These are phyloP conservation scores for Papilio polytes DNA, from an alignment of 1,140 invertebrate species.

Conservation along the genomic window DNA sequence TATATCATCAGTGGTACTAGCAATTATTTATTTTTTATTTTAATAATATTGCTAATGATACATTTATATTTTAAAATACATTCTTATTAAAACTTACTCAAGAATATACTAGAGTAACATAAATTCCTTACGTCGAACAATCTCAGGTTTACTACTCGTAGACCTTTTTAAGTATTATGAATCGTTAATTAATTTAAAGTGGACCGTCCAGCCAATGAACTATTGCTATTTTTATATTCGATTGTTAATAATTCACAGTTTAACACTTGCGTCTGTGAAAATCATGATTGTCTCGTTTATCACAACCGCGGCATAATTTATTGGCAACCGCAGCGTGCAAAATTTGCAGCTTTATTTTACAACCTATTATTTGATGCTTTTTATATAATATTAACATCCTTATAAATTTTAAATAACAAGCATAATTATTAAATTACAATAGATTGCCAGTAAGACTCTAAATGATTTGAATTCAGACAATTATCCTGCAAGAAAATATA, in stretches of 20 bases:
- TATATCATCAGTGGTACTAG: no score
- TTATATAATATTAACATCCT: slow-evolving; percentile 20
- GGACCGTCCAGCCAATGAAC: background rate
- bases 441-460: background rate
- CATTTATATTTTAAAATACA: no score
- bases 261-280: slow-evolving; percentile 20
- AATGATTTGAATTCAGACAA: background rate
- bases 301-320: slow-evolving; percentile 24
- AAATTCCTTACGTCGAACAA: no score
- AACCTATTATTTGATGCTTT: slow-evolving; percentile 18
- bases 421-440: background rate
- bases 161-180: background rate
- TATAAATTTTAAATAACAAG: background rate
- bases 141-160: no score
- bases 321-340: slow-evolving; percentile 24
- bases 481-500: no score
- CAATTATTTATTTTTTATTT: no score
- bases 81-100: no score
- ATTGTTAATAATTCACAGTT: slow-evolving; percentile 17
- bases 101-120: no score
- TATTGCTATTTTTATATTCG: slow-evolving; percentile 3
- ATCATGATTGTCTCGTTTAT: slow-evolving; percentile 27
- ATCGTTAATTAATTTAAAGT: background rate
- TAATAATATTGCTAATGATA: no score
- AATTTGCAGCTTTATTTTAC: slow-evolving; percentile 25